Evolutionary conservation across 2,888 invertebrate genomes (phyloP), one percentile per base, ranked within the genome.

Genomic region (Gortyna flavago): DNA sequence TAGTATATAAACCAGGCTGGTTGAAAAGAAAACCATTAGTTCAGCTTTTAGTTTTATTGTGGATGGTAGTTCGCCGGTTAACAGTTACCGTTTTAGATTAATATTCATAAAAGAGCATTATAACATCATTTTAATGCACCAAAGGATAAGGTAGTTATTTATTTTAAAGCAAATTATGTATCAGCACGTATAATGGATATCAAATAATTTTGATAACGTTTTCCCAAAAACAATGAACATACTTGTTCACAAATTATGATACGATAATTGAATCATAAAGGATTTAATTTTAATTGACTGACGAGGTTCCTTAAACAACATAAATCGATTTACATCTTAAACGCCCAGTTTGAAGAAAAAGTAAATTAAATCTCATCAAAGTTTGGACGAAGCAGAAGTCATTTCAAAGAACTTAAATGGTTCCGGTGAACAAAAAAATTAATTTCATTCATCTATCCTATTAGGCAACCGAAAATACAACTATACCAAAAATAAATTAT

Each of bases 331-430:
- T 51, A 29, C 2, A 21, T 35, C 25, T 29, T 41, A 70, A 4
- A 64, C 64, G 51, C 48, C 61, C 57, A 54, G 11, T 61, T 51
- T 44, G 11, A 59, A 73, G 38, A 64, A 64, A 68, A 71, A 44
- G 21, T 41, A n/a, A 54, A 62, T 21, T 32, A 51, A n/a, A 69
- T 76, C 18, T 61, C 25, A 38, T 48, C 8, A 38, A 54, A 44
- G 11, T 67, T 77, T 62, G 62, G 65, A 64, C 9, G 44, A 44
- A 54, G 61, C 35, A 38, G 61, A 61, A 66, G n/a, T 57, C 2
- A 73, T 80, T 71, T 32, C n/a, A 16, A 68, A 59, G 29, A 62
- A 67, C 1, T 32, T 65, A 51, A 75, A 64, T 57, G 32, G 68
- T 67, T 74, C 38, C 51, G 32, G 25, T 29, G n/a, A 61, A 68